Conservation (phyloP, 2,888 invertebrate genomes). For the Amaurobius ferox region DNA sequence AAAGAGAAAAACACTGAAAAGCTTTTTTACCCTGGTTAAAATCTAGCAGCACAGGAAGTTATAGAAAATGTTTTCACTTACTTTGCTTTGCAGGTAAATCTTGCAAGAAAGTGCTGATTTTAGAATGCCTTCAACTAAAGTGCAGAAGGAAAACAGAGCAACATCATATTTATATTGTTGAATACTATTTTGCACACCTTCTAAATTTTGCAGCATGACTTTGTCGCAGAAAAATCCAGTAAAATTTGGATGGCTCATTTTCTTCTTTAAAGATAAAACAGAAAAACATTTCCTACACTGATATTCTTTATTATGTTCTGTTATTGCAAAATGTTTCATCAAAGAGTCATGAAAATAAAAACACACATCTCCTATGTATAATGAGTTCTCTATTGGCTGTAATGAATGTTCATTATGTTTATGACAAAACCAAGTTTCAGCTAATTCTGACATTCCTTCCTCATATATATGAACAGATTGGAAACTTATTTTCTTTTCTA, state of each 20-base stretch:
- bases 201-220: not conserved
- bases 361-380: not conserved
- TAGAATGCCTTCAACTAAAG: not conserved
- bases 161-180: not conserved
- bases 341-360: slow-evolving; percentile 10
- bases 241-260: not conserved
- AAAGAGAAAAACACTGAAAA: too few species aligned
- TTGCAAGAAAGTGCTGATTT: not conserved
- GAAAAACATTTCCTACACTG: not conserved
- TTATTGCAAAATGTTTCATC: not conserved
- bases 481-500: not conserved
- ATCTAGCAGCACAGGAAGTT: too few species aligned
- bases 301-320: not conserved
- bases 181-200: not conserved
- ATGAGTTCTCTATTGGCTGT: not conserved
- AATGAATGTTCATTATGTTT: not conserved
- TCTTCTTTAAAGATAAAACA: not conserved
- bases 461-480: not conserved
- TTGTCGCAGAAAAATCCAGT: slow-evolving; percentile 4
- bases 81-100: slow-evolving; percentile 11
- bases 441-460: not conserved
- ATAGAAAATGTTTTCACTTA: too few species aligned
- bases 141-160: not conserved
- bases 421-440: slow-evolving; percentile 22
- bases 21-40: too few species aligned